Evolutionary conservation across 2,888 invertebrate species (phyloP).

Genomic region (Cephalotes varians): DNA sequence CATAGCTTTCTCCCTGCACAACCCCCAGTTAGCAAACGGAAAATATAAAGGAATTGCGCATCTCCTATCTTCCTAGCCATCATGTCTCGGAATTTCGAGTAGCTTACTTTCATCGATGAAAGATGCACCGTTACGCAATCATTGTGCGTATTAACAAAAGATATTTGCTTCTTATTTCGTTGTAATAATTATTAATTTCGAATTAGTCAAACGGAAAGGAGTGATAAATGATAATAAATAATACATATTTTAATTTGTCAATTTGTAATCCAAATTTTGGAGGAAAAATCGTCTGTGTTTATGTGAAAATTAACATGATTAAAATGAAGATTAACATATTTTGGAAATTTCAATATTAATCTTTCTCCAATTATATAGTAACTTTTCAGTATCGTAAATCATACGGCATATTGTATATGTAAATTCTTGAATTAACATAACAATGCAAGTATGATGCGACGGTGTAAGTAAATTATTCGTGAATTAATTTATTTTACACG

Average conservation of each 20-base stretch:
- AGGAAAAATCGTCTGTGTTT: neutral
- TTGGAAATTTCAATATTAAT: slow-evolving; percentile 20
- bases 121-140: neutral
- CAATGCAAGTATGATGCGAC: slow-evolving; percentile 16
- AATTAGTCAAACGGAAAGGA: neutral
- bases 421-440: slow-evolving; percentile 35
- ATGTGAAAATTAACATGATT: slow-evolving; percentile 11
- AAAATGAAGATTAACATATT: slow-evolving; percentile 34
- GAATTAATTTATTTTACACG: slow-evolving; percentile 8
- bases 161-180: neutral
- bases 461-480: slow-evolving; percentile 13
- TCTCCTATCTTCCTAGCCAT: neutral
- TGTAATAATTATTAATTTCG: slow-evolving; percentile 6
- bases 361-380: neutral
- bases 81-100: slow-evolving; percentile 29
- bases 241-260: slow-evolving; percentile 31
- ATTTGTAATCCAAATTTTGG: slow-evolving; percentile 1
- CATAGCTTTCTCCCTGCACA: slow-evolving; percentile 32
- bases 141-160: neutral
- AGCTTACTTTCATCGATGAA: neutral
- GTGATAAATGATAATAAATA: neutral
- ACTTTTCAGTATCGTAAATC: slow-evolving; percentile 24
- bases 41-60: slow-evolving; percentile 39
- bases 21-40: slow-evolving; percentile 36
- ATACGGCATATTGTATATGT: slow-evolving; percentile 17